Percentiles rank a stretch among this genome's conserved stretches.
Evolutionary conservation across 2,888 invertebrate species (phyloP).

Genomic region (Tetropium fuscum): DNA sequence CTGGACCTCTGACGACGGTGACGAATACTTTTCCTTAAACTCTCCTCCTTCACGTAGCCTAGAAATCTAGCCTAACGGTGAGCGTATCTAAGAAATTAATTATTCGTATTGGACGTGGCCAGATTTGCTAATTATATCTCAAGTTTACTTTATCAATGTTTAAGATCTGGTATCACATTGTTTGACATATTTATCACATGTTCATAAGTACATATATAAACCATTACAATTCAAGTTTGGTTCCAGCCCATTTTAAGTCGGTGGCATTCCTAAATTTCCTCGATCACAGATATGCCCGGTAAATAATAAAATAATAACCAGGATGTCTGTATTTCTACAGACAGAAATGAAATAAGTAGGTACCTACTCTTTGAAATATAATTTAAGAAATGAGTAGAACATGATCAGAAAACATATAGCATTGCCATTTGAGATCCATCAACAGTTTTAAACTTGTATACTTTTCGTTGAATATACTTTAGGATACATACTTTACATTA

Average conservation of each 20-base stretch:
- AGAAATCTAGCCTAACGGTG: not conserved
- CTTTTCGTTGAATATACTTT: no score
- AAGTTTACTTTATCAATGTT: constrained; percentile 1
- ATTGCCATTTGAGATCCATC: no score
- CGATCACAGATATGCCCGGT: not conserved
- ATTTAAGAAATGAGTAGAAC: no score
- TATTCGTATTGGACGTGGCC: not conserved
- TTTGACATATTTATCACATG: not conserved
- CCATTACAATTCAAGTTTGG: constrained; percentile 2
- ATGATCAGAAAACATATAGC: no score
- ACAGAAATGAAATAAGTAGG: not conserved
- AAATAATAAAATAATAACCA: not conserved
- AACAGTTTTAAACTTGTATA: no score
- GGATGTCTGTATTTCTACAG: constrained; percentile 1
- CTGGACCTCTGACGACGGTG: not conserved
- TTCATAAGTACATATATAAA: not conserved
- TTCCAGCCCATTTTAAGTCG: not conserved
- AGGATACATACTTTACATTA: no score
- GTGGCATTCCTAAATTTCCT: not conserved
- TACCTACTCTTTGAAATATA: no score
- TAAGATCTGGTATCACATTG: not conserved
- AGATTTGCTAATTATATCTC: not conserved
- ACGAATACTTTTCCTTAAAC: not conserved
- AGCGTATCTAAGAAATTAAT: no score
- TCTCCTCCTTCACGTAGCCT: not conserved